Percentiles rank a stretch among this genome's conserved stretches.
Evolutionary conservation across 2,113 vertebrate genomes (phyloP).

Genomic region (Phycodurus eques): DNA sequence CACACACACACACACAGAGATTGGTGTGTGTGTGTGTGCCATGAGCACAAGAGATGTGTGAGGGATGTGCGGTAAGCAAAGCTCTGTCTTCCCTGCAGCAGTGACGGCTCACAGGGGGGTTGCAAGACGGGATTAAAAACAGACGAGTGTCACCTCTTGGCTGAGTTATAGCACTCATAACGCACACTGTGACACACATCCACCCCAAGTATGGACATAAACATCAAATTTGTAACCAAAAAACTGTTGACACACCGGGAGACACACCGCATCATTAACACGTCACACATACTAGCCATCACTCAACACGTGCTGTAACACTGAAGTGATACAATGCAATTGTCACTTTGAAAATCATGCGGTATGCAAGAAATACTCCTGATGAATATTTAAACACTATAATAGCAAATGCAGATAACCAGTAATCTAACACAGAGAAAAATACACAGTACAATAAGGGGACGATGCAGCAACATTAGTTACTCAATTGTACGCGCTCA

Average conservation of each 20-base stretch:
- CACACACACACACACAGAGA: not conserved
- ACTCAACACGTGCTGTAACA: not conserved
- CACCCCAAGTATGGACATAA: conserved; percentile 24
- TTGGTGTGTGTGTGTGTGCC: conserved; percentile 10
- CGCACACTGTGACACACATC: conserved; percentile 57
- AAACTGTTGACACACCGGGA: conserved; percentile 17
- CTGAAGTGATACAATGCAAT: conserved; percentile 4
- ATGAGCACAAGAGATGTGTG: conserved; percentile 21
- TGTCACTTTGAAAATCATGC: not conserved
- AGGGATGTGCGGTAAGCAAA: conserved; percentile 59
- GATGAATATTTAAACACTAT: conserved; percentile 5
- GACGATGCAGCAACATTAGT: not conserved
- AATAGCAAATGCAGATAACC: not conserved
- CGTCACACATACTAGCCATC: conserved; percentile 7
- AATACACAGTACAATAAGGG: not conserved
- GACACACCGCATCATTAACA: conserved; percentile 21
- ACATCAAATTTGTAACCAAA: conserved; percentile 25
- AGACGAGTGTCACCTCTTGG: conserved; percentile 63
- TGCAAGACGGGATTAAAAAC: conserved; percentile 73
- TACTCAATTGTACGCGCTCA: conserved; percentile 13
- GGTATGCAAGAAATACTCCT: not conserved
- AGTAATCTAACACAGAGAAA: conserved; percentile 2
- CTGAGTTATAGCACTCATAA: conserved; percentile 80
- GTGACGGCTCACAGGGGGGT: conserved; percentile 74
- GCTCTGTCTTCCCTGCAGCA: conserved; percentile 68